phyloP scores from a whole-genome alignment of 2,888 invertebrate species.

The Dicranocentrus wangi region DNA sequence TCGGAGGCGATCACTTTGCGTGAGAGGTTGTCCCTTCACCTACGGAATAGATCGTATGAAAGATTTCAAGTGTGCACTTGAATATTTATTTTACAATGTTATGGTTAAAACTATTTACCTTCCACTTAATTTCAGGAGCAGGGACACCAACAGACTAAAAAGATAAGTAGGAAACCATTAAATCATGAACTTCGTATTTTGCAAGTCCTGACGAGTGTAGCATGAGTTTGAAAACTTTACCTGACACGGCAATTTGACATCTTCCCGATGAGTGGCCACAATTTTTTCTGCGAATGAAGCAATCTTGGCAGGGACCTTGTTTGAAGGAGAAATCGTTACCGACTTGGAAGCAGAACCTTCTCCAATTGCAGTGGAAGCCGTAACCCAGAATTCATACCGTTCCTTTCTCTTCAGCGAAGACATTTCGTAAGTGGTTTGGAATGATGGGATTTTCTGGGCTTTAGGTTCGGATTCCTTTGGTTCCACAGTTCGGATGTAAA shows the following conservation, averaged over 20 bases:
- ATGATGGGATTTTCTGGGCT: constrained; percentile 80
- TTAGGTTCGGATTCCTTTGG: constrained; percentile 73
- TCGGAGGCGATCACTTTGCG: constrained; percentile 86
- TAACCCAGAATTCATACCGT: constrained; percentile 95
- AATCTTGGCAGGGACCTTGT: constrained; percentile 91
- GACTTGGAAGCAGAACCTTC: constrained; percentile 93
- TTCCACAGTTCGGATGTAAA: constrained; percentile 78
- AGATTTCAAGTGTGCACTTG: too few relatives aligned
- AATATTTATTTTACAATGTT: neutral
- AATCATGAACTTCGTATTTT: neutral
- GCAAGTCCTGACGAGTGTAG: neutral
- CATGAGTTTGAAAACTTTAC: neutral
- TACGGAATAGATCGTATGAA: constrained; percentile 72
- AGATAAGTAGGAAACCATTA: neutral
- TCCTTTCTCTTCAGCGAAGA: constrained; percentile 86
- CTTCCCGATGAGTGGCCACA: constrained; percentile 92
- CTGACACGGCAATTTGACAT: constrained; percentile 91
- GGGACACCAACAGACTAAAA: constrained; percentile 88
- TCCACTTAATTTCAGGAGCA: constrained; percentile 91
- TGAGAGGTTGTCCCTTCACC: constrained; percentile 86
- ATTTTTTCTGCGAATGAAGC: constrained; percentile 96
- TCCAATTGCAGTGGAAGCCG: constrained; percentile 93
- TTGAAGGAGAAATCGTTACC: constrained; percentile 87
- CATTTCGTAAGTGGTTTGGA: constrained; percentile 90
- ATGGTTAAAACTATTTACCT: constrained; percentile 76